Conservation (phyloP, 2,888 invertebrate genomes). For the Synergus gifuensis region DNA sequence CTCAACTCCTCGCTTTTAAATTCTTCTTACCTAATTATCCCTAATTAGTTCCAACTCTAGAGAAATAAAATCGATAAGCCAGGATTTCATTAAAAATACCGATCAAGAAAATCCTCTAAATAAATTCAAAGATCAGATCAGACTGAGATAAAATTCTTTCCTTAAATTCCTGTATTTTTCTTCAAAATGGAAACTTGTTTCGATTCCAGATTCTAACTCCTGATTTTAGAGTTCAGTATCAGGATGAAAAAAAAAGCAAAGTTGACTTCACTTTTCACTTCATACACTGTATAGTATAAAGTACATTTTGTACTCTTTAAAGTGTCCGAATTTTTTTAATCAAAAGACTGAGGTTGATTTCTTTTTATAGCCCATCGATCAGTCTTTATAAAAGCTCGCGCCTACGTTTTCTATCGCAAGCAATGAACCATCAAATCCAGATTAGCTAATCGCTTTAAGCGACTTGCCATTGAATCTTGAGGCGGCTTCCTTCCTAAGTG, state of each 20-base stretch:
- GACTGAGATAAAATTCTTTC: not conserved
- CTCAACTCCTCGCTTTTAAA: not conserved
- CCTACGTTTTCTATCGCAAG: slow-evolving; percentile 46
- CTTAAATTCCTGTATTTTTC: not conserved
- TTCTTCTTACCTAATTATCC: not conserved
- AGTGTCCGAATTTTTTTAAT: not conserved
- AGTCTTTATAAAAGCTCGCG: slow-evolving; percentile 6
- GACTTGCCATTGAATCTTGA: slow-evolving; percentile 56
- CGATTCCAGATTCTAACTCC: not conserved
- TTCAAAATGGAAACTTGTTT: not conserved
- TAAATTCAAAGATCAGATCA: not conserved
- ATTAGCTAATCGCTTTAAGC: slow-evolving; percentile 65
- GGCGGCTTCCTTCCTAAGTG: slow-evolving; percentile 64
- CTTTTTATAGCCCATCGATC: slow-evolving; percentile 24
- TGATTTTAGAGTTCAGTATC: not conserved
- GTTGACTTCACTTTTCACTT: not conserved
- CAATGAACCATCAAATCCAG: slow-evolving; percentile 62
- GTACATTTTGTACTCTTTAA: not conserved
- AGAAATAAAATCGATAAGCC: not conserved
- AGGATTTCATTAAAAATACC: not conserved
- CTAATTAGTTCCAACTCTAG: not conserved
- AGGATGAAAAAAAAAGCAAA: not conserved
- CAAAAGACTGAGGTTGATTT: not conserved
- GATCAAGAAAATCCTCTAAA: not conserved
- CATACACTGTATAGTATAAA: no score